Percentiles rank a stretch among this genome's conserved stretches.
Conservation (phyloP, 2,113 vertebrate species). For the Corythornis madagascariensis region DNA sequence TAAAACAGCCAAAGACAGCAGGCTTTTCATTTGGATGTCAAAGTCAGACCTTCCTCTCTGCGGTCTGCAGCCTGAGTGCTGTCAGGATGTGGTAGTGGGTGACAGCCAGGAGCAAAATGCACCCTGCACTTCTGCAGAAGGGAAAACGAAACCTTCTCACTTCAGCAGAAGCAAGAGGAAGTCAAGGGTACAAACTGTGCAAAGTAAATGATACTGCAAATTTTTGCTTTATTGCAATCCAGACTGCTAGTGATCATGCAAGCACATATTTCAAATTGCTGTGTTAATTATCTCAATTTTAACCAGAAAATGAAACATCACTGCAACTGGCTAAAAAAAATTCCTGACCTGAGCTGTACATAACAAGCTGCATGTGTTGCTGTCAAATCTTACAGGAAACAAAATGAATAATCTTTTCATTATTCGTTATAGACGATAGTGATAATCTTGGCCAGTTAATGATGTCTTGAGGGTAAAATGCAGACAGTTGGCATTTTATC, state of each 20-base stretch:
- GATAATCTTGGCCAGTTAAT: constrained; percentile 7
- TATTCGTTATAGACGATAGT: not conserved
- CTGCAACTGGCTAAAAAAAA: not conserved
- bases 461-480: not conserved
- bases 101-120: not conserved
- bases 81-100: not conserved
- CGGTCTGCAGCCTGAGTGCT: fast-evolving
- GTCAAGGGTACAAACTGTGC: not conserved
- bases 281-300: not conserved
- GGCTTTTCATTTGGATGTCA: not conserved
- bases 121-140: not conserved
- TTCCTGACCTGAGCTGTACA: not conserved
- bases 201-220: not conserved
- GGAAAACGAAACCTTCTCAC: not conserved
- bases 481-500: constrained; percentile 18
- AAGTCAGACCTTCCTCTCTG: not conserved
- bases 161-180: constrained; percentile 4
- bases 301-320: not conserved
- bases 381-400: not conserved
- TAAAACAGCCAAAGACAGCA: not conserved
- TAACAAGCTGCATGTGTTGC: not conserved
- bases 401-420: not conserved
- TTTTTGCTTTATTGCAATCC: not conserved
- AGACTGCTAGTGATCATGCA: not conserved
- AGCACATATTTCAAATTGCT: not conserved